Conservation (phyloP, 1,140 invertebrate species). For the Gryon sp. region DNA sequence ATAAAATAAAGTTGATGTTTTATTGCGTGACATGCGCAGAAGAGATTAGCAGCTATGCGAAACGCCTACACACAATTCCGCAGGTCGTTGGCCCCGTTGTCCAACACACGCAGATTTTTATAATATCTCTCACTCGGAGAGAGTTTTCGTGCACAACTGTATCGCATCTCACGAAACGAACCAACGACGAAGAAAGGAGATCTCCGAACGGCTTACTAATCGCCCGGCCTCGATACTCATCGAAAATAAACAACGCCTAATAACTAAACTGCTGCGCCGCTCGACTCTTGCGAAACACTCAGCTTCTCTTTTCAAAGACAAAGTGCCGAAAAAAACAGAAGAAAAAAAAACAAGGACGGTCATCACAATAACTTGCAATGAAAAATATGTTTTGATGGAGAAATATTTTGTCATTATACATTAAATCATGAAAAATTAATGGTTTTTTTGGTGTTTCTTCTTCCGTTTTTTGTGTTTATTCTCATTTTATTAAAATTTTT, state of each 20-base stretch:
- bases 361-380: no score
- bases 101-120: slow-evolving; percentile 58
- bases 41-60: slow-evolving; percentile 57
- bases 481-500: no score
- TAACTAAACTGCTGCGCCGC: background rate
- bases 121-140: slow-evolving; percentile 25
- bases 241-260: slow-evolving; percentile 49
- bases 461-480: no score
- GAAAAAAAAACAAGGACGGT: no score
- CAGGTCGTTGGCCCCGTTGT: slow-evolving; percentile 69
- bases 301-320: no score
- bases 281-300: slow-evolving; percentile 20
- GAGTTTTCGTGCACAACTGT: slow-evolving; percentile 49
- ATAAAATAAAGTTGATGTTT: slow-evolving; percentile 55
- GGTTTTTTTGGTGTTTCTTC: no score
- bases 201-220: slow-evolving; percentile 34
- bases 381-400: no score
- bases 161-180: slow-evolving; percentile 49
- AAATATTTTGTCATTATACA: no score
- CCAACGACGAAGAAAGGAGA: background rate
- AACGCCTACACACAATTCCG: slow-evolving; percentile 65
- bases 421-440: no score
- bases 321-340: background rate
- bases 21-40: slow-evolving; percentile 51
- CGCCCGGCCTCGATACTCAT: slow-evolving; percentile 33